Base-by-base conservation (phyloP, 2,888 invertebrate genomes). In the Ernsta delagoae region DNA sequence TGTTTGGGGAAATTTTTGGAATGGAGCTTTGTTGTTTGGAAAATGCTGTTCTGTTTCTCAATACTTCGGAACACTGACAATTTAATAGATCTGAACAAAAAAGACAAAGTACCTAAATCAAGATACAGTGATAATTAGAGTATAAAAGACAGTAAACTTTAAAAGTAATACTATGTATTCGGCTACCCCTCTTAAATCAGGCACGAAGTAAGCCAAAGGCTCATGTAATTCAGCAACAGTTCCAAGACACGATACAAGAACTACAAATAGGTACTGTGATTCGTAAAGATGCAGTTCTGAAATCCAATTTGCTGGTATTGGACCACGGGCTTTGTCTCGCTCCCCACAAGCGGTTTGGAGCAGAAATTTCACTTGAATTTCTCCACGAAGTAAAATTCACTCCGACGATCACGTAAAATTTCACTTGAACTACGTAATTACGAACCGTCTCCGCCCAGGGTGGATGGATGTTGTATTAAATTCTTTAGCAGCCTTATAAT, bases 311-410 rank as follows among this genome's bases (percentile, higher is more conserved):
- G 79, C 75, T 79, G 78, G 75, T 79, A 77, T 75, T 78, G 79
- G 76, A 75, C 77, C 67, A 66, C 75, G 57, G 75, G 70, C 77
- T 82, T 81, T 54, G 54, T 54, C 79, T 75, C 74, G 61, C 53
- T 65, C 56, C 48, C 59, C 53, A 59, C 59, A 53, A 43, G 66
- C 66, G 60, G 43, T 66, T 54, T 74, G 75, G 66, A 73, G 73
- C 76, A 78, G 82, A 83, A 82, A 86, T 85, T 85, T 82, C 80
- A 84, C 82, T 85, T 84, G 86, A 86, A 85, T 86, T 86, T 84
- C 60, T 60, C 78, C 78, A 84, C 79, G 59, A 62, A 50, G 66
- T 59, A 63, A 66, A 50, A 65, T 65, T 70, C 70, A 65, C 50
- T 78, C 79, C 78, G 74, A 77, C 81, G 78, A 79, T 78, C 83